These are phyloP conservation scores for Vanessa tameamea DNA, from an alignment of 1,140 invertebrate genomes.

Conservation along the genomic window DNA sequence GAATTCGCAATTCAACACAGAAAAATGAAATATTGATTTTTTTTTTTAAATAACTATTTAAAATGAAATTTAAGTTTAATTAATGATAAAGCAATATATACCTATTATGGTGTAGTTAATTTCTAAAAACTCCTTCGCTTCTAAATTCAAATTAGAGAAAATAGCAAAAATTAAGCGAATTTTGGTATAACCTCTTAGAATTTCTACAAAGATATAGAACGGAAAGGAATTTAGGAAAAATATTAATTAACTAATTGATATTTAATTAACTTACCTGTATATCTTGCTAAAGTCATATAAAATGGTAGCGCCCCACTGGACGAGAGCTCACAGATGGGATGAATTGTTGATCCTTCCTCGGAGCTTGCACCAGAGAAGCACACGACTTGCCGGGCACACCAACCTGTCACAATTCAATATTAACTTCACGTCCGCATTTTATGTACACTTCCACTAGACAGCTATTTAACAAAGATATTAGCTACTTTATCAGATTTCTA, in stretches of 20 bases:
- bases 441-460: constrained; percentile 42
- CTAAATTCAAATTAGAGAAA: too few relatives aligned
- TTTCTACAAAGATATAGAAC: neutral
- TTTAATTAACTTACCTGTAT: constrained; percentile 82
- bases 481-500: constrained; percentile 60
- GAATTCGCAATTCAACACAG: neutral
- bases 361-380: constrained; percentile 70
- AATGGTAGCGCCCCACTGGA: constrained; percentile 90
- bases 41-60: neutral
- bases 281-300: constrained; percentile 92
- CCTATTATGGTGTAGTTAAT: too few relatives aligned
- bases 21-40: neutral
- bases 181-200: neutral
- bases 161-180: too few relatives aligned
- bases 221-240: neutral
- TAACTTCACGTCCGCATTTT: constrained; percentile 49
- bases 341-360: constrained; percentile 74
- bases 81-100: too few relatives aligned
- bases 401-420: constrained; percentile 71
- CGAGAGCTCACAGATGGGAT: constrained; percentile 81
- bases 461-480: constrained; percentile 33
- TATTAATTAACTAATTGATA: neutral
- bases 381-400: constrained; percentile 63
- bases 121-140: too few relatives aligned
- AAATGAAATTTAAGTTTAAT: too few relatives aligned